Evolutionary conservation across 2,888 invertebrate species (phyloP).

Genomic region (Dromius quadrimaculatus): DNA sequence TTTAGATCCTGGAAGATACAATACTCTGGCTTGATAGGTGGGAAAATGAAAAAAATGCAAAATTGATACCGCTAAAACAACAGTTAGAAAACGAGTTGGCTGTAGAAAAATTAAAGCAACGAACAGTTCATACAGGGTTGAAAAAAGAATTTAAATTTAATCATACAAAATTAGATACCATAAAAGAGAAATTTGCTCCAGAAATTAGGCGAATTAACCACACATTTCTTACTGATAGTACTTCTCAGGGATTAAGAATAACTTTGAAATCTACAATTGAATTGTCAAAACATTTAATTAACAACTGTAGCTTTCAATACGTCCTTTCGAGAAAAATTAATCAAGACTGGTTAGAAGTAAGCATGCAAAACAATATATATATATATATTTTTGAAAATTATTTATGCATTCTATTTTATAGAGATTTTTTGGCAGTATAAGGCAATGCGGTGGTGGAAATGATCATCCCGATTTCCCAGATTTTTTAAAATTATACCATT

Average conservation of each 20-base stretch:
- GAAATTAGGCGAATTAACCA: background rate
- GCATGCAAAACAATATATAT: too few relatives aligned
- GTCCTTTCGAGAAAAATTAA: constrained; percentile 55
- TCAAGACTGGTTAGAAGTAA: constrained; percentile 56
- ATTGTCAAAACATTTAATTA: constrained; percentile 33
- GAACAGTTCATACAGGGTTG: background rate
- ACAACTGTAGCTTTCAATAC: constrained; percentile 50
- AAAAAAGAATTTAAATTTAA: background rate
- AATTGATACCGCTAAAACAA: background rate
- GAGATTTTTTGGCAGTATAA: constrained; percentile 17
- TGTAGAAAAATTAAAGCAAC: too few relatives aligned
- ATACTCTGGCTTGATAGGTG: constrained; percentile 52
- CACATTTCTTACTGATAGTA: background rate
- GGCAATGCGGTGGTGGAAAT: constrained; percentile 23
- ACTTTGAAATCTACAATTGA: background rate
- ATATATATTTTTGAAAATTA: too few relatives aligned
- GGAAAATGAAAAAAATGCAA: constrained; percentile 49
- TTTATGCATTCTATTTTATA: constrained; percentile 1
- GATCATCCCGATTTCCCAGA: background rate
- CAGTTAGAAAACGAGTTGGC: background rate
- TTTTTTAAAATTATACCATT: background rate
- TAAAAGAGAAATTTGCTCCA: background rate
- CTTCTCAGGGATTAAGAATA: background rate
- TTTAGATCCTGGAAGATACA: constrained; percentile 51
- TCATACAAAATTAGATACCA: constrained; percentile 25